Evolutionary conservation across 2,888 invertebrate species (phyloP), one percentile per base, ranked within the genome.

Genomic region (Ormyrus rosae): DNA sequence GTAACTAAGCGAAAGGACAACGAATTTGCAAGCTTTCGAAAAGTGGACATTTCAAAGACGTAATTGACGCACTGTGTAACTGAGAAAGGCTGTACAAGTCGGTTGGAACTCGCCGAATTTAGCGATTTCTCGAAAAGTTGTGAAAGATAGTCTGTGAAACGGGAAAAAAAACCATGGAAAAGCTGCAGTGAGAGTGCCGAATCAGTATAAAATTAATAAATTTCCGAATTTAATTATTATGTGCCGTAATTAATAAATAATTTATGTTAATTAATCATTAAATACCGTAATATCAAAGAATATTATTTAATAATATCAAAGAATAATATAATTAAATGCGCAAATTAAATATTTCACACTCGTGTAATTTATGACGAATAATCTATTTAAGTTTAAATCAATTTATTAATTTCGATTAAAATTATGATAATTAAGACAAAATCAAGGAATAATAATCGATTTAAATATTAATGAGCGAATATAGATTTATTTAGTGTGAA

Each of bases 121-220:
- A 34, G 34, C 34, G 34, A 34, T 34, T 34, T 34, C 34, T 34
- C 34, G 34, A 34, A 34, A 34, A 34, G 34, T 34, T 34, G 34
- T 34, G 34, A 34, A 34, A 34, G 58, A 9, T 64, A 34, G 11
- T 67, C 19, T 55, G 72, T 78, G 72, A 34, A 34, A 34, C 34
- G 34, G 34, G 34, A 34, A 34, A 34, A 34, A 34, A 34, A 34
- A 34, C 53, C n/a, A 45, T 19, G 6, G 19, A 55, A 11, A 8
- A 68, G 19, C 51, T 10, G 46, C 13, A 73, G 80, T 81, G 80
- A 68, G 56, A 81, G 80, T 77, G 80, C 45, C 58, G 19, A 55
- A 46, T 60, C 50, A 7, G 34, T 2, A 11, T 13, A 53, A 61
- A 61, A 75, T 50, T 45, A 76, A 51, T 48, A 4, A 55, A 55